Evolutionary conservation across 1,140 invertebrate species (phyloP).

Genomic region (Leptinotarsa defecta): DNA sequence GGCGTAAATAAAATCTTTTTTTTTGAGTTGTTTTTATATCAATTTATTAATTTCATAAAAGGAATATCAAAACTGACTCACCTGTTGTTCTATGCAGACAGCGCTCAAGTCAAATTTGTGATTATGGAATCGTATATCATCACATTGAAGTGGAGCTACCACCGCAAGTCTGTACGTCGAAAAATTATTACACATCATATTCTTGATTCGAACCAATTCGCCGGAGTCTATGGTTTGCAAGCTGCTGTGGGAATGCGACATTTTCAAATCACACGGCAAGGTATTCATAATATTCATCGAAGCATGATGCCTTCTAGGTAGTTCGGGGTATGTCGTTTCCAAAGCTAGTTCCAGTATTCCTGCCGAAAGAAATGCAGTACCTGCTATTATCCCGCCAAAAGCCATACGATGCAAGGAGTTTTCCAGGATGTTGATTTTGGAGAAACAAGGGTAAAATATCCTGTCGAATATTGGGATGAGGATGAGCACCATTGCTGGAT

Average conservation of each 20-base stretch:
- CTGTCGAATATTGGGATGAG: constrained; percentile 71
- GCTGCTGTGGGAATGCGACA: constrained; percentile 41
- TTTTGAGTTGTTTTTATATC: too few relatives aligned
- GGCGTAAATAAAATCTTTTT: too few relatives aligned
- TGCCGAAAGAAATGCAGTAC: constrained; percentile 61
- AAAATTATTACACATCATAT: constrained; percentile 46
- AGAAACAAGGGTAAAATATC: constrained; percentile 60
- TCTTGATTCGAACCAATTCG: constrained; percentile 40
- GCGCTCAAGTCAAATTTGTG: constrained; percentile 42
- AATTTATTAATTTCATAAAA: too few relatives aligned
- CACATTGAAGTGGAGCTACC: constrained; percentile 42
- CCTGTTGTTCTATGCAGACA: constrained; percentile 47
- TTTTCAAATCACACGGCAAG: constrained; percentile 46
- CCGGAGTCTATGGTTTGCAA: constrained; percentile 38
- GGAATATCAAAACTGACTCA: constrained; percentile 13
- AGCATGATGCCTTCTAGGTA: constrained; percentile 45
- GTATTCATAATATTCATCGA: constrained; percentile 53
- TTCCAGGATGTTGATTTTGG: constrained; percentile 53
- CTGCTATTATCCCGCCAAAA: constrained; percentile 67
- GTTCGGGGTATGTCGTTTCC: constrained; percentile 47
- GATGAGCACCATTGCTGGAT: constrained; percentile 68
- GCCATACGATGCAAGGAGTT: constrained; percentile 69
- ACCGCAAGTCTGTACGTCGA: constrained; percentile 44
- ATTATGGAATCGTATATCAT: constrained; percentile 33
- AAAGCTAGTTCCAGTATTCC: constrained; percentile 47